Evolutionary conservation across 2,888 invertebrate genomes (phyloP), one percentile per base, ranked within the genome.

Genomic region (Amiota communis): DNA sequence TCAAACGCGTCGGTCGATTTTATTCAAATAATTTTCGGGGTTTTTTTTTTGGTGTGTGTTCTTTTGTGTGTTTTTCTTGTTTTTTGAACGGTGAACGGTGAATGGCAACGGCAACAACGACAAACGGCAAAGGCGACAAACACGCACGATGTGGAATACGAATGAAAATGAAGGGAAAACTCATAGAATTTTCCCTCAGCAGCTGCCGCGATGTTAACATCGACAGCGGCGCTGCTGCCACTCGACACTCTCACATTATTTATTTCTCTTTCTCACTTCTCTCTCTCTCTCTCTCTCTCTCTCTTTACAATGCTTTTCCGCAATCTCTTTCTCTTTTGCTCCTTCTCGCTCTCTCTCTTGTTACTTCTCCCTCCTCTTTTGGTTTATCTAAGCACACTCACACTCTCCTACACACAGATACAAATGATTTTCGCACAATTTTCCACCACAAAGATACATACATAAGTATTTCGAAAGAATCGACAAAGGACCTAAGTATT

Each of bases 151-250:
- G 65, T 65, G 49, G 49, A 48, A 65, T 65, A 65, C 65, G 65
- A 65, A 65, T 65, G 65, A 65, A 65, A 65, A 65, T 65, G 65
- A 15, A 65, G 65, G 65, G 65, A 65, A 65, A 65, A 65, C 36
- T 65, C 65, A 11, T 48, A 48, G 47, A 48, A 48, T 48, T 65
- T 65, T 65, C 49, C 65, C 65, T n/a, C 48, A 49, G 65, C 9
- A 65, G 15, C 48, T 17, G 65, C 65, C 13, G 65, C 65, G 10
- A 15, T 49, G 20, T n/a, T 49, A 65, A 11, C 59, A 17, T 47
- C 65, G 17, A 17, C 49, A 59, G 48, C 10, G 48, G n/a, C 3
- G 65, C 65, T 13, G 64, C 47, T n/a, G 65, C 65, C 11, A 49
- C 47, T 47, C 65, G 20, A 20, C 59, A 20, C 11, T 59, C 59